Evolutionary conservation across 2,113 vertebrate species (phyloP).

Genomic region (Gymnogyps californianus): DNA sequence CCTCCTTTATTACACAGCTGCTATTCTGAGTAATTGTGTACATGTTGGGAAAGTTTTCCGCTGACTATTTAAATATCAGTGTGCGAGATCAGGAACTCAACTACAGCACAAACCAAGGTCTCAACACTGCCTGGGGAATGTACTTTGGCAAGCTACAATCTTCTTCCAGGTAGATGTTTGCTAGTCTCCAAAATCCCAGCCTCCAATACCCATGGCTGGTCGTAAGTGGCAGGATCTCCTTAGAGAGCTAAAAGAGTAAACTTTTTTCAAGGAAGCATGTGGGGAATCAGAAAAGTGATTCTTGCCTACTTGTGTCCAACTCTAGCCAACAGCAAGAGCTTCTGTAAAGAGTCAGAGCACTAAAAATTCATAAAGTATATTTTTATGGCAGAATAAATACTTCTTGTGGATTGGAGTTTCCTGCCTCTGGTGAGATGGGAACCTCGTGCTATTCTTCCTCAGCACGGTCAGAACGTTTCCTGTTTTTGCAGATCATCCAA

Average conservation of each 20-base stretch:
- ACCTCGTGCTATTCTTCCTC: neutral
- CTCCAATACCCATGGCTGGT: neutral
- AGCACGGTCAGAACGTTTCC: slow-evolving; percentile 33
- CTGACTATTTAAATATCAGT: neutral
- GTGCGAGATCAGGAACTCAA: neutral
- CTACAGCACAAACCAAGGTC: neutral
- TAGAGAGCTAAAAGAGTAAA: neutral
- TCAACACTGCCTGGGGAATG: neutral
- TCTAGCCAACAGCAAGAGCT: neutral
- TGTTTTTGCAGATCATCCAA: slow-evolving; percentile 53
- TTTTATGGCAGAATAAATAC: neutral
- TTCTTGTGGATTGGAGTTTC: neutral
- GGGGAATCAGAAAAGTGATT: neutral
- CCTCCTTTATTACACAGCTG: neutral
- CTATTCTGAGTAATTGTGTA: neutral
- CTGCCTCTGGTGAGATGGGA: neutral
- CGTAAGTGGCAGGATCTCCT: neutral
- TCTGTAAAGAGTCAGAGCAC: neutral
- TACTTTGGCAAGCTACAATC: neutral
- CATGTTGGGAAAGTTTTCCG: neutral
- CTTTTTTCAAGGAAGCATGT: neutral
- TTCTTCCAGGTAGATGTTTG: neutral
- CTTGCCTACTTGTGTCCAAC: neutral
- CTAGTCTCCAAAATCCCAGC: neutral
- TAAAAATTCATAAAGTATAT: neutral